Conservation (phyloP, 2,888 invertebrate species). For the Muscina levida region DNA sequence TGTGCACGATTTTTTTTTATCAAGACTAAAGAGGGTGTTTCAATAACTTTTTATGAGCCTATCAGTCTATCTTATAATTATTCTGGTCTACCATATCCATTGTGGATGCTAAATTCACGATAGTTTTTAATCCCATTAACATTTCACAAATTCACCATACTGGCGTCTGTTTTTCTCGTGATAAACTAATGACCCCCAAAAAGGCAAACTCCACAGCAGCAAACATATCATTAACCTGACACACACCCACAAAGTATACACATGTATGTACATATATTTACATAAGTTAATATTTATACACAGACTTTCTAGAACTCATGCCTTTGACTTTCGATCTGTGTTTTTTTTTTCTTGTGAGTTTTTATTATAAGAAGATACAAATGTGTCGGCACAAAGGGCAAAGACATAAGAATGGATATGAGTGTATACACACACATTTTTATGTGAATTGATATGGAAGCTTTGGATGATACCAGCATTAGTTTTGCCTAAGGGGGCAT, state of each 20-base stretch:
- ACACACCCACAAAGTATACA: neutral
- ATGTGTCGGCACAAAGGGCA: constrained; percentile 69
- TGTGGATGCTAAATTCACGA: no score
- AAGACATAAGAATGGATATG: neutral
- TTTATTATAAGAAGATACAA: constrained; percentile 72
- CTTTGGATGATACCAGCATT: neutral
- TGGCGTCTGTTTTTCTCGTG: no score
- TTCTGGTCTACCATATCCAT: no score
- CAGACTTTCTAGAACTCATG: neutral
- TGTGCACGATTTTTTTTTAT: no score
- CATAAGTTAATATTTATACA: no score
- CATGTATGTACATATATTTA: neutral
- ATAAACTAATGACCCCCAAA: constrained; percentile 5
- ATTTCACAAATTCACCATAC: no score
- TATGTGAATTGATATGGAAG: neutral
- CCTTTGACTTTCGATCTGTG: constrained; percentile 12
- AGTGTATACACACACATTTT: neutral
- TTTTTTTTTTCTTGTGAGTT: neutral
- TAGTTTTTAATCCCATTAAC: no score
- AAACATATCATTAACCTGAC: constrained; percentile 7
- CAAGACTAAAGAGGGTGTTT: no score
- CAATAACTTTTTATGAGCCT: no score
- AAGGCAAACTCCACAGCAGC: neutral
- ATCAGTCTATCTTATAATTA: no score
- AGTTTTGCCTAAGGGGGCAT: no score